phyloP scores from a whole-genome alignment of 1,140 invertebrate genomes.

The Penaeus japonicus region DNA sequence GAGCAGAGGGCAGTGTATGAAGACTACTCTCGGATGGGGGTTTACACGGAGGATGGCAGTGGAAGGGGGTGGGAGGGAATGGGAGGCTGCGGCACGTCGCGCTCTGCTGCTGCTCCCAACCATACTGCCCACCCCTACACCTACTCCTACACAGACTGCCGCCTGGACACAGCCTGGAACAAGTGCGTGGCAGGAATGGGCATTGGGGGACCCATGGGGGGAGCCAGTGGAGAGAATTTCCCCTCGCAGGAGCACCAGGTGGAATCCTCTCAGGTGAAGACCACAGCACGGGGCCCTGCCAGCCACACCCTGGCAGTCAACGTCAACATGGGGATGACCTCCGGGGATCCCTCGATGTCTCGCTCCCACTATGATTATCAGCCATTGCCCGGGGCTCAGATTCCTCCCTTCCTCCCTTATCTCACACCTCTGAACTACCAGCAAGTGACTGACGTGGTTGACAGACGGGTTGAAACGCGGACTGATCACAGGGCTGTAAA shows the following conservation, averaged over 20 bases:
- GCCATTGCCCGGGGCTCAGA: constrained; percentile 24
- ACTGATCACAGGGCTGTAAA: background rate
- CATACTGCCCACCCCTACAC: constrained; percentile 42
- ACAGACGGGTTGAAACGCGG: constrained; percentile 11
- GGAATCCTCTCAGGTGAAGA: constrained; percentile 20
- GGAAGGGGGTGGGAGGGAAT: constrained; percentile 34
- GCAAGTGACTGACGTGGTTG: constrained; percentile 18
- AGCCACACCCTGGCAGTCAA: constrained; percentile 21
- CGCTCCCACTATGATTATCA: constrained; percentile 49
- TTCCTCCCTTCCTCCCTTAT: constrained; percentile 39
- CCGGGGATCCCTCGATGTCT: constrained; percentile 25
- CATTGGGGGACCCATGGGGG: background rate
- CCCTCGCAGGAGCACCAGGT: constrained; percentile 20
- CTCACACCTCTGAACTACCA: constrained; percentile 36
- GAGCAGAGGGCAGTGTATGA: constrained; percentile 22
- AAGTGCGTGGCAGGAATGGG: constrained; percentile 34
- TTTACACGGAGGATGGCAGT: constrained; percentile 36
- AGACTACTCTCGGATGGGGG: constrained; percentile 40
- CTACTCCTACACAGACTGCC: constrained; percentile 43
- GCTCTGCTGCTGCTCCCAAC: constrained; percentile 3
- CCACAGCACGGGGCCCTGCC: background rate
- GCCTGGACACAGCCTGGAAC: constrained; percentile 36
- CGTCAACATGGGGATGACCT: constrained; percentile 28
- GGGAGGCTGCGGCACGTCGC: constrained; percentile 16
- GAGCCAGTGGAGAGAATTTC: constrained; percentile 27